Evolutionary conservation across 2,113 vertebrate genomes (phyloP), one percentile per base, ranked within the genome.

Genomic region (Megaleporinus macrocephalus): DNA sequence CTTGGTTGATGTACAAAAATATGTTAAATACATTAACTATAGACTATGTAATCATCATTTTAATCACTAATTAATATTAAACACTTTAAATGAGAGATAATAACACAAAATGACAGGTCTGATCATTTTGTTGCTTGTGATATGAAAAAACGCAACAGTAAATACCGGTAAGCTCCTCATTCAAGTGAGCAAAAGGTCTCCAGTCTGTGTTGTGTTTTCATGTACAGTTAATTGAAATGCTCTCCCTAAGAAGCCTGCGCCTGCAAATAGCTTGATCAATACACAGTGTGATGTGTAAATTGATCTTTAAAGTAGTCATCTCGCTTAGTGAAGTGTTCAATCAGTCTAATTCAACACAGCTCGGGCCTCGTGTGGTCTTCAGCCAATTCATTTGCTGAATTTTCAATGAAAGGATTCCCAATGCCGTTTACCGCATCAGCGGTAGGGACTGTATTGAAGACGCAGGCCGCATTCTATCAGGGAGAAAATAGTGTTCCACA

Each of bases 341-440:
- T 86, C 85, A 84, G 85, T 49, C 69, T 86, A 77, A 88, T 88
- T 84, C 78, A 83, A 66, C 66, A 70, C 72, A 33, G 75, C 81
- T 78, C 47, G 61, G 55, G 81, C 79, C 76, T 78, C 66, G 72
- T 88, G 85, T 75, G 85, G 85, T 83, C 79, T 86, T 81, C 30
- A 73, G 75, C 70, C 87, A 82, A 85, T 86, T 88, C 75, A 86
- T 88, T 86, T 82, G 44, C 80, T 84, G 84, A 82, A 88, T 88
- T 84, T 86, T 83, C 84, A 88, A 88, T 88, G 87, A 84, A 86
- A 75, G 24, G 80, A 88, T 88, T 84, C 87, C 86, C 87, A 84
- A 71, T 71, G 79, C 80, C 77, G 70, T 79, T 84, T 83, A 73
- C 59, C 61, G 73, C 79, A 76, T 63, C 62, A 44, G 72, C 78